phyloP scores from a whole-genome alignment of 2,797 vertebrate species.

The Dallia pectoralis region DNA sequence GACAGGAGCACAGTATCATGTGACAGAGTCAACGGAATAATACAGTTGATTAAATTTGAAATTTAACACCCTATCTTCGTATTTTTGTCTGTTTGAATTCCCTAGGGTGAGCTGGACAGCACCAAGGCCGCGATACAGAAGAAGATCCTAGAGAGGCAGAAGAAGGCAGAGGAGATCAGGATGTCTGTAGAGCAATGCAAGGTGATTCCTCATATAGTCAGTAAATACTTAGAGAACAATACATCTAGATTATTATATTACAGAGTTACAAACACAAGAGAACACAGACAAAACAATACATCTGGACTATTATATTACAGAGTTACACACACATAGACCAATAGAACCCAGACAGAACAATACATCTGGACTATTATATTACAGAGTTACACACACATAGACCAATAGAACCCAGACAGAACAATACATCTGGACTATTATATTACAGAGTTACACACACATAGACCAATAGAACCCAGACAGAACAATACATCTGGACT shows the following conservation, averaged over 20 bases:
- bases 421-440: no score
- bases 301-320: no score
- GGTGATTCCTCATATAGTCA: constrained; percentile 32
- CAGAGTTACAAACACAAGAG: background rate
- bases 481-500: no score
- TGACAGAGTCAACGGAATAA: background rate
- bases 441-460: no score
- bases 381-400: no score
- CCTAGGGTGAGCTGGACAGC: constrained; percentile 45
- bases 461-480: no score
- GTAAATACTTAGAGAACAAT: rapidly evolving
- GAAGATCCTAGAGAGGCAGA: constrained; percentile 31
- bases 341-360: no score
- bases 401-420: no score
- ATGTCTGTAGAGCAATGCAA: constrained; percentile 25
- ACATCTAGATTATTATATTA: background rate
- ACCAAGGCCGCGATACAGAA: constrained; percentile 25
- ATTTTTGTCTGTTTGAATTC: background rate
- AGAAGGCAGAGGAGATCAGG: constrained; percentile 32
- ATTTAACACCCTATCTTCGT: background rate
- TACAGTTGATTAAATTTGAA: background rate
- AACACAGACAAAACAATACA: background rate
- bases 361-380: no score
- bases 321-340: no score
- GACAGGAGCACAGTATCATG: background rate